Base-by-base conservation (phyloP, 2,797 vertebrate genomes). In the Manis javanica region DNA sequence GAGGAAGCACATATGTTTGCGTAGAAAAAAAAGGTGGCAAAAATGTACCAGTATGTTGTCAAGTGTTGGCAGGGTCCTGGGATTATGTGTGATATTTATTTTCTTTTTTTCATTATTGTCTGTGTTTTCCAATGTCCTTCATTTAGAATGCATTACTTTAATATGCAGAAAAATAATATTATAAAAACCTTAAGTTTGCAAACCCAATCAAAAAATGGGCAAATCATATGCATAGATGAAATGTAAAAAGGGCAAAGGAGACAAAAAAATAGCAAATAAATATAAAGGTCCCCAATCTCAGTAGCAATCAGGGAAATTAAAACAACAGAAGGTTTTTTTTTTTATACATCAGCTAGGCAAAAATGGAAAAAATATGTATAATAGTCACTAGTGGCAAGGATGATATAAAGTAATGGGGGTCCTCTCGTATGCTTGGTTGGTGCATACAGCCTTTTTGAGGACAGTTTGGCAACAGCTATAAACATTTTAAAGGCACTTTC, bases 121-220 rank as follows among this genome's bases (percentile, higher is more conserved):
- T 90, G 19, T 92, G 90, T 90, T 92, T 87, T 91, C 72, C 55
- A 82, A 49, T 63, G 31, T 61, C 81, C 83, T 95, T 95, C 59
- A 92, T 82, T 90, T 94, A 94, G 34, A 77, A 91, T 74, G 3
- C 59, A 71, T 86, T 93, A 91, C 18, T 64, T 94, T 92, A 78
- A 94, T 86, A 74, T 64, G 88, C 61, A 96, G 84, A 72, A 95
- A 71, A 94, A 87, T 87, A 91, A 95, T 86, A 86, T 90, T 95
- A 89, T 86, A 72, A 95, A 82, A 82, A 87, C 29, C 29, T 86
- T 96, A 95, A 89, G 37, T 15, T 16, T 26, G 87, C 55, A 87
- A 87, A 87, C 19, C 24, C 42, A 93, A 57, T 92, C 16, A 59
- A 90, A 92, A 90, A 94, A 77, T 24, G 46, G 19, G 31, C 29